Base-by-base conservation (phyloP, 2,113 vertebrate species). In the Macrotis lagotis region DNA sequence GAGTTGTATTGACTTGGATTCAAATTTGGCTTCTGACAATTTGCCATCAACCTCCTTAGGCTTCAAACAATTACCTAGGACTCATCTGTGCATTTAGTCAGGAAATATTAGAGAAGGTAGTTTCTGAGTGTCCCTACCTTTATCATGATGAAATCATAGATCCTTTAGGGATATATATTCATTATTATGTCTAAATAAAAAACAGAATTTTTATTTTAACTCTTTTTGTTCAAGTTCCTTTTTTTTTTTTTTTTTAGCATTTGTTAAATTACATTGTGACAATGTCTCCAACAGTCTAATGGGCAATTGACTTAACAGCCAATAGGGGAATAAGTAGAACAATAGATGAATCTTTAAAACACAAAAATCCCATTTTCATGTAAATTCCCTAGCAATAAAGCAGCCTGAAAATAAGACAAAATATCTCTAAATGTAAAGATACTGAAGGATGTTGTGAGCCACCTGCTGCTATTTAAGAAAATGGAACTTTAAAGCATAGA, bases 351-450 rank as follows among this genome's bases (percentile, higher is more conserved):
- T 90, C 51, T 93, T 66, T 91, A 88, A 88, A 94, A 95, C 8
- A 90, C 0, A 26, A 90, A 50, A 44, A 52, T 95, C 59, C 47
- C 90, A 52, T 93, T 91, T 52, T 91, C 48, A 92, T 94, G 51
- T 14, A 92, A 53, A 48, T 66, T 0, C 50, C 91, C 7, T 0
- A 49, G 10, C 89, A 83, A 37, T 66, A 83, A 92, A 91, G 28
- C 53, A 31, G 14, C 89, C 3, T 92, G 53, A 94, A 92, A 92
- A 91, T 94, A 90, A 83, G n/a, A 90, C 90, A 93, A 92, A 37
- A 74, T 74, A 37, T 12, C 11, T 51, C 52, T 26, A 7, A 9
- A 12, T 49, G 8, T 37, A 55, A 28, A 51, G 96, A 6, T 0
- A 94, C 93, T 92, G 26, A 59, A 90, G 11, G 24, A 52, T 74